phyloP scores from a whole-genome alignment of 2,113 vertebrate species.

The Cyprinus carpio region DNA sequence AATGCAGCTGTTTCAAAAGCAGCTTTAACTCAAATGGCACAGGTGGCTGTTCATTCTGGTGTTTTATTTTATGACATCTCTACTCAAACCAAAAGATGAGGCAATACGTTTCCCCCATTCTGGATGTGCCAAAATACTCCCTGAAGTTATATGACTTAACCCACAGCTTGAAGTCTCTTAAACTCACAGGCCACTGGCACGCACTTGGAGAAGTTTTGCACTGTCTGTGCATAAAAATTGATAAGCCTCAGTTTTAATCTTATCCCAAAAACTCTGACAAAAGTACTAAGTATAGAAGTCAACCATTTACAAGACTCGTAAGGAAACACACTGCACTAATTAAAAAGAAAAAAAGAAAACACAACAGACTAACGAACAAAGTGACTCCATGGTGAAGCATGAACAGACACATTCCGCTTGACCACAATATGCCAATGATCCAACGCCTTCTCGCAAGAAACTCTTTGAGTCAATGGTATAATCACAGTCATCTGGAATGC shows the following conservation, averaged over 20 bases:
- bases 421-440: conserved; percentile 24
- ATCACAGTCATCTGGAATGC: conserved; percentile 38
- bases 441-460: background rate
- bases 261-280: background rate
- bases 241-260: background rate
- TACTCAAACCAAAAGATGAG: conserved; percentile 37
- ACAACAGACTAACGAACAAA: background rate
- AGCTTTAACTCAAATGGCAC: conserved; percentile 17
- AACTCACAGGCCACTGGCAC: conserved; percentile 18
- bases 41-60: conserved; percentile 25
- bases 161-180: conserved; percentile 33
- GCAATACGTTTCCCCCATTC: conserved; percentile 22
- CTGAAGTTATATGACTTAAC: conserved; percentile 39
- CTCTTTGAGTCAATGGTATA: conserved; percentile 21
- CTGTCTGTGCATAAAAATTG: conserved; percentile 18
- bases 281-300: conserved; percentile 5
- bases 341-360: conserved; percentile 25
- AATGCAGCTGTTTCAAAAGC: conserved; percentile 29
- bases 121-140: conserved; percentile 38
- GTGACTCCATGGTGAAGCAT: background rate
- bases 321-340: conserved; percentile 19
- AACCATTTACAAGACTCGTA: conserved; percentile 14
- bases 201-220: background rate
- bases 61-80: conserved; percentile 31
- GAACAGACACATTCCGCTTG: background rate